Evolutionary conservation across 2,888 invertebrate species (phyloP), one percentile per base, ranked within the genome.

Genomic region (Rugalucina vietnamica): DNA sequence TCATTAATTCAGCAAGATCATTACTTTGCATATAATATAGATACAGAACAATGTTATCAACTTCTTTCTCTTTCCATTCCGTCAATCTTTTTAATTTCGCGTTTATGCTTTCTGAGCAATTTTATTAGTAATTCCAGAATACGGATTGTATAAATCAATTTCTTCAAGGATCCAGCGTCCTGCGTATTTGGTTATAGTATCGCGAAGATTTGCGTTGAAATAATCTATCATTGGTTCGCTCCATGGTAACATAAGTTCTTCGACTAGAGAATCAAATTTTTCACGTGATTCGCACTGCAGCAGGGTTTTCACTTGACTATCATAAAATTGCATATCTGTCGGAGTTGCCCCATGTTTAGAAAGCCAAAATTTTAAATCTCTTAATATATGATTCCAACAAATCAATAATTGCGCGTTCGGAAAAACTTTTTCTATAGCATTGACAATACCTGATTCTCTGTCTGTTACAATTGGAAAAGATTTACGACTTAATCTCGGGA

Each of bases 381-480:
- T 76, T n/a, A 83, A 73, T 54, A 79, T 76, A 21, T 83, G 83
- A 37, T 83, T 83, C 83, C 83, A 83, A 54, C 84, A 80, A 34
- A 71, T 69, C 12, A 80, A 32, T 12, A 80, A 49, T 21, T 24
- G 21, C 4, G 49, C 18, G 32, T 79, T 80, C 39, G n/a, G 50
- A 21, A 84, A 50, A 14, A 34, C 8, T 14, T 27, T 18, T 69
- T 76, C 43, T 34, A 83, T 75, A 3, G 78, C 83, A 24, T 75
- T 57, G 0, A 79, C 71, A 2, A 79, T 83, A 14, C 76, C 83
- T 27, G 10, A 34, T 57, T 84, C 73, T 24, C 80, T 50, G 39
- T 84, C 84, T 21, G 84, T 57, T 1, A 72, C 49, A 29, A 72
- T 27, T 2, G 78, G 71, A 1, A 79, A 29, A 32, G 54, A 72